Evolutionary conservation across 2,888 invertebrate species (phyloP).

Genomic region (Agonopterix arenella): DNA sequence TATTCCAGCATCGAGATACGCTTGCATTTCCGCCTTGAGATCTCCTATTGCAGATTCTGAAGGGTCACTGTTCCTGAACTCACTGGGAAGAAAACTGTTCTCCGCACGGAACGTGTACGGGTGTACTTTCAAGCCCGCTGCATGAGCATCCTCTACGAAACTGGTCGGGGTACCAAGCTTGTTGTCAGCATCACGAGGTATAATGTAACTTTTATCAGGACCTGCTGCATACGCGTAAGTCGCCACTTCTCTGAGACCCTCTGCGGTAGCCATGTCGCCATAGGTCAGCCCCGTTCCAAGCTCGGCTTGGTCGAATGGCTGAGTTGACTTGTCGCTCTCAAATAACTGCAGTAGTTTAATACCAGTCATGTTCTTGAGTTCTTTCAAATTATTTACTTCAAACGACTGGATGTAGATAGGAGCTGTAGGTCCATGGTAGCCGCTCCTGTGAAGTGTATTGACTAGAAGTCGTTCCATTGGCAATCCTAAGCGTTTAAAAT

Average conservation of each 20-base stretch:
- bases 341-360: conserved; percentile 53
- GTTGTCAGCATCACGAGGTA: conserved; percentile 43
- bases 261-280: conserved; percentile 52
- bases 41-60: conserved; percentile 42
- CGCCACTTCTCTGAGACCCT: conserved; percentile 53
- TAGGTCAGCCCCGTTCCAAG: conserved; percentile 48
- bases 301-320: conserved; percentile 48
- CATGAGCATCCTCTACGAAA: conserved; percentile 54
- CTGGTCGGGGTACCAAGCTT: conserved; percentile 41
- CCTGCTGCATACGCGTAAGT: conserved; percentile 60
- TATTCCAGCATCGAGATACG: conserved; percentile 50
- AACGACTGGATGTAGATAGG: conserved; percentile 64
- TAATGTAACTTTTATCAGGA: conserved; percentile 57
- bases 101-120: conserved; percentile 65
- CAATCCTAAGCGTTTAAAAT: conserved; percentile 50
- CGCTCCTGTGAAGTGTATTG: conserved; percentile 49
- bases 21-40: conserved; percentile 43
- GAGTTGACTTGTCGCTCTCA: conserved; percentile 22
- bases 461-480: conserved; percentile 55
- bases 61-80: conserved; percentile 38
- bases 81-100: conserved; percentile 48
- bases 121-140: conserved; percentile 57
- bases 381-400: conserved; percentile 58
- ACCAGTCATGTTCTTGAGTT: conserved; percentile 48
- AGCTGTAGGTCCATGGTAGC: conserved; percentile 41